Conservation (phyloP, 2,113 vertebrate species). For the Scolopax mira region DNA sequence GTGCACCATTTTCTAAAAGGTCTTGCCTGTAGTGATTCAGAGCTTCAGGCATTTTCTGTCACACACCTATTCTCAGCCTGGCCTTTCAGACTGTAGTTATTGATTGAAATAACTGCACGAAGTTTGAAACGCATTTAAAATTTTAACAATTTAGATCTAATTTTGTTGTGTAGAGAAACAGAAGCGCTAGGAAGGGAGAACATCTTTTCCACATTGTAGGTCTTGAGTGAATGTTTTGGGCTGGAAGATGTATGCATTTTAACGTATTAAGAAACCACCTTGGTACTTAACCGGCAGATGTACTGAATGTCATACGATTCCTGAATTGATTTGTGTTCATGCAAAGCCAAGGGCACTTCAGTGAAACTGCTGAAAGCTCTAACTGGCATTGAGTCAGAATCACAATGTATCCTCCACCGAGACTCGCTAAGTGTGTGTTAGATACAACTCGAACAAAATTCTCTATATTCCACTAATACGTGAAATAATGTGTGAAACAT, state of each 20-base stretch:
- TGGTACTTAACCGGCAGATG: neutral
- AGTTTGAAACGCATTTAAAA: neutral
- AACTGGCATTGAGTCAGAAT: neutral
- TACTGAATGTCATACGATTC: neutral
- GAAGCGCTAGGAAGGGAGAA: neutral
- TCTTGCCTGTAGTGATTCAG: neutral
- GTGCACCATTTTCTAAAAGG: neutral
- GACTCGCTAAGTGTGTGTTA: neutral
- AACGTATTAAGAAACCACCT: neutral
- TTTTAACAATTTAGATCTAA: neutral
- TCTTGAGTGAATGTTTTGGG: neutral
- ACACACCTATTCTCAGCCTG: neutral
- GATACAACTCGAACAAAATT: neutral
- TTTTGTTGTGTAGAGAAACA: neutral
- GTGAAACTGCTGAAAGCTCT: neutral
- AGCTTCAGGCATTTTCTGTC: neutral
- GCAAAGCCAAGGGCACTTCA: neutral
- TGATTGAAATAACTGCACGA: neutral
- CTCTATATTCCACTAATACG: neutral
- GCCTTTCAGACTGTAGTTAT: neutral
- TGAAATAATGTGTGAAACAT: neutral
- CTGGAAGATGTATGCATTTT: neutral
- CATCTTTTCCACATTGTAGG: neutral
- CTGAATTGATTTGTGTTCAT: neutral
- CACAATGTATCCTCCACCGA: neutral